phyloP scores from a whole-genome alignment of 2,113 vertebrate species.

The Budorcas taxicolor region DNA sequence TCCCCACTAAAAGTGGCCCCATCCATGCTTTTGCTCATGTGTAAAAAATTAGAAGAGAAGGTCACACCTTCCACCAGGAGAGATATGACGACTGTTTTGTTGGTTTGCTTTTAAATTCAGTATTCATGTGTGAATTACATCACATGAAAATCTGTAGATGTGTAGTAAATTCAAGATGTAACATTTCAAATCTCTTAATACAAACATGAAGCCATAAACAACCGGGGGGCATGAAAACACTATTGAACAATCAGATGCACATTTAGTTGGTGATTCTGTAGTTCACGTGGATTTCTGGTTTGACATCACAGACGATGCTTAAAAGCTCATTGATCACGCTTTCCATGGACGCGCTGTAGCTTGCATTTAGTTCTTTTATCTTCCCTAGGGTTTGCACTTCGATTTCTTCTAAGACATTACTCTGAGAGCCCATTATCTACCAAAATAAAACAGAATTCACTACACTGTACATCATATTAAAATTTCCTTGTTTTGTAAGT shows the following conservation, averaged over 20 bases:
- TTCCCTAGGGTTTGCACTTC: slow-evolving; percentile 77
- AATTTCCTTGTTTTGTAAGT: background rate
- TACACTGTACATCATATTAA: background rate
- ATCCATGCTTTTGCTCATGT: background rate
- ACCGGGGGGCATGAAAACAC: too few species aligned
- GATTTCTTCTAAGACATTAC: slow-evolving; percentile 78
- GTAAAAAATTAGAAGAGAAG: slow-evolving; percentile 61
- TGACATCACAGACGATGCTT: slow-evolving; percentile 75
- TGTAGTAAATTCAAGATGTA: background rate
- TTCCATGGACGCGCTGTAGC: slow-evolving; percentile 73
- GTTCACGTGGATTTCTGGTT: slow-evolving; percentile 79
- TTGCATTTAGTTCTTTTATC: slow-evolving; percentile 67
- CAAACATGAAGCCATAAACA: background rate
- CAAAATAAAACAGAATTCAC: slow-evolving; percentile 50
- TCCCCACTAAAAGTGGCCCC: slow-evolving; percentile 53
- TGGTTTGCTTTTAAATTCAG: slow-evolving; percentile 44
- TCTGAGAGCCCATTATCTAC: slow-evolving; percentile 83
- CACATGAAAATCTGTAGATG: background rate
- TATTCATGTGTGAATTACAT: background rate
- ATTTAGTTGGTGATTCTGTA: slow-evolving; percentile 66
- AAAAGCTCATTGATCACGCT: slow-evolving; percentile 73
- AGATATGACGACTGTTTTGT: background rate
- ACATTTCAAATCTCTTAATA: background rate
- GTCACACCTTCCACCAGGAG: background rate
- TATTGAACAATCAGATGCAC: fast-evolving